Percentiles rank a stretch among this genome's conserved stretches.
Evolutionary conservation across 2,888 invertebrate species (phyloP).

Genomic region (Petrolisthes manimaculis): DNA sequence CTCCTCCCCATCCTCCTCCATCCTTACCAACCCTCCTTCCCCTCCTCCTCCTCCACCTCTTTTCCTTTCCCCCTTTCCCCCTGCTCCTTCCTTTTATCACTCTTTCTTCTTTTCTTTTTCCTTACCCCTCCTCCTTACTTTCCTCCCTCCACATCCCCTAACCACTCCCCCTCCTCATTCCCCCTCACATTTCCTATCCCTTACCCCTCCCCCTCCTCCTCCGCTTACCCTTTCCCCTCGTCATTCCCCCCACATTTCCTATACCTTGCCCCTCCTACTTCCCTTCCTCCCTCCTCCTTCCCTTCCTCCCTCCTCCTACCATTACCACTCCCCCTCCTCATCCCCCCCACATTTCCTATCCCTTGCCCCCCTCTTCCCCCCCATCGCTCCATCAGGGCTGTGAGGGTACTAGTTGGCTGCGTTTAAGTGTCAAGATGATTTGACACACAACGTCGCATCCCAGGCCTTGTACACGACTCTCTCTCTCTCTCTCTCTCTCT

Average conservation of each 20-base stretch:
- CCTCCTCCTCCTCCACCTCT: no score
- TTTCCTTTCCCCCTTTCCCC: not conserved
- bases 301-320: not conserved
- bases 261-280: not conserved
- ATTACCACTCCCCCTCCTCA: not conserved
- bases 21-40: no score
- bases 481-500: not conserved
- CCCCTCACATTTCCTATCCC: not conserved
- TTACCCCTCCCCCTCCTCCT: not conserved
- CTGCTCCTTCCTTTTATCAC: not conserved
- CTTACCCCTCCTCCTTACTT: not conserved
- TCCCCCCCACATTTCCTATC: not conserved
- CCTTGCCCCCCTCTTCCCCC: no score
- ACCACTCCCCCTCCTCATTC: no score
- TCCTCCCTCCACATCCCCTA: not conserved
- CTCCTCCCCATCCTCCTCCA: not conserved
- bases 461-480: not conserved
- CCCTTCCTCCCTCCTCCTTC: not conserved
- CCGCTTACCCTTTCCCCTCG: not conserved
- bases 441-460: slow-evolving; percentile 31
- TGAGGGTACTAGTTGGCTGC: slow-evolving; percentile 26
- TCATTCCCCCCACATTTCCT: not conserved
- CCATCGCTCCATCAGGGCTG: no score
- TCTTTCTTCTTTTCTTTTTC: not conserved
- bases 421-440: slow-evolving; percentile 46